These are phyloP conservation scores for Hemithea aestivaria DNA, from an alignment of 2,888 invertebrate genomes.

Conservation along the genomic window DNA sequence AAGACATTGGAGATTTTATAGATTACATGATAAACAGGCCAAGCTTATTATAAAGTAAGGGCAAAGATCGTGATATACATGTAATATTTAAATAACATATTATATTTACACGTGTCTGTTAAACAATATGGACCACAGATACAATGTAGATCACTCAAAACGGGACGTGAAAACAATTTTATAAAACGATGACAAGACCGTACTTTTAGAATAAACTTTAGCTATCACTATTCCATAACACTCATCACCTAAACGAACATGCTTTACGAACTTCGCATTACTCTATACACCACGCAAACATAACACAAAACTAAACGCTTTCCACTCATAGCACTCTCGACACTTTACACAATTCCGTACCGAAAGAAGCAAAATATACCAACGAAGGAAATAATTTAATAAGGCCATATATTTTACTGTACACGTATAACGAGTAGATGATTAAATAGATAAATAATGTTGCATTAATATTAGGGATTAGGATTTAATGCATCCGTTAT, in stretches of 20 bases:
- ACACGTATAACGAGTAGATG: conserved; percentile 76
- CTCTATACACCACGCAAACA: conserved; percentile 58
- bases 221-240: conserved; percentile 63
- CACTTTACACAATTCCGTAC: conserved; percentile 47
- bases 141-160: conserved; percentile 55
- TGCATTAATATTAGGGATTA: conserved; percentile 71
- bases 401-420: conserved; percentile 78
- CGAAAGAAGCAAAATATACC: conserved; percentile 62
- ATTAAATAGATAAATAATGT: conserved; percentile 73
- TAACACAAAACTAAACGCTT: conserved; percentile 43
- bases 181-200: conserved; percentile 56
- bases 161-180: conserved; percentile 49
- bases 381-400: conserved; percentile 72
- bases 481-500: conserved; percentile 73
- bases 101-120: conserved; percentile 34
- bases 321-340: conserved; percentile 42
- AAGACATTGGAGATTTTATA: conserved; percentile 65
- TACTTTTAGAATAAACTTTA: conserved; percentile 47
- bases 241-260: conserved; percentile 64
- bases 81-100: conserved; percentile 48
- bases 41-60: conserved; percentile 70
- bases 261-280: conserved; percentile 50
- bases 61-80: conserved; percentile 60
- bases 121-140: conserved; percentile 48
- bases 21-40: conserved; percentile 71